Conservation (phyloP, 2,888 invertebrate species). For the Tenodera sinensis region DNA sequence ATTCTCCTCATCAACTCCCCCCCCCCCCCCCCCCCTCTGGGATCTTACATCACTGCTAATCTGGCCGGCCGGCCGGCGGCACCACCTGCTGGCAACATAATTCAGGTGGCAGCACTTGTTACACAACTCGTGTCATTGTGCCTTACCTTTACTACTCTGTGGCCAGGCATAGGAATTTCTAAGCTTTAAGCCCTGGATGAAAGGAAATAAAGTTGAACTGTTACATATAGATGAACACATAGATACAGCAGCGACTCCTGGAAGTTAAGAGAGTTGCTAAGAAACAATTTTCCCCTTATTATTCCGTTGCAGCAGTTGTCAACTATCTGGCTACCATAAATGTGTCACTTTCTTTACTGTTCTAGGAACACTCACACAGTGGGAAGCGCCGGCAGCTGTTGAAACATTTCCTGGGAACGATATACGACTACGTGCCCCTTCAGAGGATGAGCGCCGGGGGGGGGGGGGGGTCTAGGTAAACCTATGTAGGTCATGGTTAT, state of each 20-base stretch:
- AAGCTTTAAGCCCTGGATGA: too few species aligned
- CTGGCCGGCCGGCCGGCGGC: too few species aligned
- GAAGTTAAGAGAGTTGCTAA: too few species aligned
- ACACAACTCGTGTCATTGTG: background rate
- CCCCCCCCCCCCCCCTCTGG: background rate
- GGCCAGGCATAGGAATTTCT: too few species aligned
- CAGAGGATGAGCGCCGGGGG: background rate
- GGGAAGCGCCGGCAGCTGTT: background rate
- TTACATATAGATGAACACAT: too few species aligned
- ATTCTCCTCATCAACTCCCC: background rate
- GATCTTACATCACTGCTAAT: background rate
- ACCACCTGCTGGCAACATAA: background rate
- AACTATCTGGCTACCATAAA: background rate
- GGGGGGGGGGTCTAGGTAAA: background rate
- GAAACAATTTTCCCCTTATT: too few species aligned
- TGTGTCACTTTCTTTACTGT: background rate
- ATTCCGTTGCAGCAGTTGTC: too few species aligned
- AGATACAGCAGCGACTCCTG: too few species aligned
- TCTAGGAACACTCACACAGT: background rate
- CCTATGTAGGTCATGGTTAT: background rate
- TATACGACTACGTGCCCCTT: background rate
- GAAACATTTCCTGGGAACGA: background rate
- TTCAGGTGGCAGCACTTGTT: background rate
- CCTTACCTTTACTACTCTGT: too few species aligned
- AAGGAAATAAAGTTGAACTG: too few species aligned